phyloP scores from a whole-genome alignment of 2,797 vertebrate species.

The Acrossocheilus wenchowensis region DNA sequence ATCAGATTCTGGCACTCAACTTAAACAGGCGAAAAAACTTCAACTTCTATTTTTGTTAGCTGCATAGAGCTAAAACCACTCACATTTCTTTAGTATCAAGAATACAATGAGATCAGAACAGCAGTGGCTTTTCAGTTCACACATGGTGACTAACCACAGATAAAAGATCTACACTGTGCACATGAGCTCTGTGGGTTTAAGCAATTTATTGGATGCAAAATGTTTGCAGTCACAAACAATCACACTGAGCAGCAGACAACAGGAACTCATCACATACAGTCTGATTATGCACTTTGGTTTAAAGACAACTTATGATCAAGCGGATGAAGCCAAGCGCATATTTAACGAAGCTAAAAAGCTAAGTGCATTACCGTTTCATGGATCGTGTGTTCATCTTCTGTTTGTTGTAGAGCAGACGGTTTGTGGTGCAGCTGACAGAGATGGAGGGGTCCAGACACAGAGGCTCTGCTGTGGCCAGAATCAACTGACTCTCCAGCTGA shows the following conservation, averaged over 20 bases:
- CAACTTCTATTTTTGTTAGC: background rate
- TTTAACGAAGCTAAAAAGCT: background rate
- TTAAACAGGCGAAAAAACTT: background rate
- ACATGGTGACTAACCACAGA: conserved; percentile 1
- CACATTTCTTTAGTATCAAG: background rate
- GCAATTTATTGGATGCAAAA: background rate
- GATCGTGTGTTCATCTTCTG: conserved; percentile 98
- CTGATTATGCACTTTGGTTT: background rate
- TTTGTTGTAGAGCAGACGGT: conserved; percentile 95
- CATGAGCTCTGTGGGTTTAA: background rate
- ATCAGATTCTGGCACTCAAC: background rate
- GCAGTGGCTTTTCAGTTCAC: background rate
- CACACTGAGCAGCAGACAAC: background rate
- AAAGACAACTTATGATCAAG: background rate
- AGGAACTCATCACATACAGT: background rate
- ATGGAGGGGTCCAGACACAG: conserved; percentile 97
- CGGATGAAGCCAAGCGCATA: background rate
- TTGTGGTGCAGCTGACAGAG: conserved; percentile 93
- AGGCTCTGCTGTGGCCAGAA: conserved; percentile 95
- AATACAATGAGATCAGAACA: background rate
- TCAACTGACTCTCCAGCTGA: conserved; percentile 95
- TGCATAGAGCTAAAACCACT: background rate
- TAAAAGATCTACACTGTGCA: background rate
- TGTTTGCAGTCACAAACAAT: background rate
- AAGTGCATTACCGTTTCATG: conserved; percentile 88